A percentile compares a stretch with the other conserved stretches of the same genome.
Conservation (phyloP, 1,140 invertebrate genomes). For the Lordiphosa mommai region DNA sequence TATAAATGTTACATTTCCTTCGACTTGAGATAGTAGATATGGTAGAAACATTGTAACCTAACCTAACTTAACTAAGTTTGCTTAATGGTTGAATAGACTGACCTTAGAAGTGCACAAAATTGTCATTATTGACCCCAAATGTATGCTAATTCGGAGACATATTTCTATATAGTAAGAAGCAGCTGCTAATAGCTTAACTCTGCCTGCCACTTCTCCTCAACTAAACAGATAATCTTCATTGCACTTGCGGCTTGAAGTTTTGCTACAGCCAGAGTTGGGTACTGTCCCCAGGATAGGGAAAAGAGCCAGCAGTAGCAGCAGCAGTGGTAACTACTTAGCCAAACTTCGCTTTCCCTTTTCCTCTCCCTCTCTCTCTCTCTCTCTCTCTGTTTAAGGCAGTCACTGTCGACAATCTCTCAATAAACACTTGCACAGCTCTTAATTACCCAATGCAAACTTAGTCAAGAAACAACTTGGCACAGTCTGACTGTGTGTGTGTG, state of each 20-base stretch:
- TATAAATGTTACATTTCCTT: too few species aligned
- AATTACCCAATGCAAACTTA: slow-evolving; percentile 76
- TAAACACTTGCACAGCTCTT: slow-evolving; percentile 75
- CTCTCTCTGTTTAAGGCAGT: neutral
- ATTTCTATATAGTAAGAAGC: slow-evolving; percentile 6
- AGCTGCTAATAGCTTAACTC: slow-evolving; percentile 28
- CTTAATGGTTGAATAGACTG: too few species aligned
- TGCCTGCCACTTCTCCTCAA: neutral
- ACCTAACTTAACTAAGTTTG: too few species aligned
- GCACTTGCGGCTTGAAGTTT: slow-evolving; percentile 32
- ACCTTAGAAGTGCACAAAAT: too few species aligned
- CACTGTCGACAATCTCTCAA: slow-evolving; percentile 51
- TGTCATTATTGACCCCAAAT: neutral
- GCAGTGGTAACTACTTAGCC: slow-evolving; percentile 34
- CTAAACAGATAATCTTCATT: slow-evolving; percentile 21
- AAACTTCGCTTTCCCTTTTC: neutral
- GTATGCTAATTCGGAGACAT: neutral
- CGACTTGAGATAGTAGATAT: too few species aligned
- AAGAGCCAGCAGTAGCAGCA: slow-evolving; percentile 13
- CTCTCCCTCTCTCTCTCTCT: neutral
- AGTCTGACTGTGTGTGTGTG: slow-evolving; percentile 13
- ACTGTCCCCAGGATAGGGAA: neutral
- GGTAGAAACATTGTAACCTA: too few species aligned
- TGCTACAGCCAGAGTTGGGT: slow-evolving; percentile 3
- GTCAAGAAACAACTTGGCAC: slow-evolving; percentile 51